A percentile compares a stretch with the other conserved stretches of the same genome.
Evolutionary conservation across 2,113 vertebrate genomes (phyloP).

Genomic region (Puntigrus tetrazona): DNA sequence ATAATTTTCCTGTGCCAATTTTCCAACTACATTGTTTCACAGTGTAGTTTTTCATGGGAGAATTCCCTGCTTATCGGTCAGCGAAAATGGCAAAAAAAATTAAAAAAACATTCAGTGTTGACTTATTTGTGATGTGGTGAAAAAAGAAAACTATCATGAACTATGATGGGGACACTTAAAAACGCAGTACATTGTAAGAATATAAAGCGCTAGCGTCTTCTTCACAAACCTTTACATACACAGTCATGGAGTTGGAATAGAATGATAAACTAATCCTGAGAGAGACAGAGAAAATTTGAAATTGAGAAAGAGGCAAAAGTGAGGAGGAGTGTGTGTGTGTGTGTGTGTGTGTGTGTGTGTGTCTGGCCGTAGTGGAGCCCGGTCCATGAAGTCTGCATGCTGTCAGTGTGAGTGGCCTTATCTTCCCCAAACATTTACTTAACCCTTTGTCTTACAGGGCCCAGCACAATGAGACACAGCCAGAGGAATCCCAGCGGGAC

Average conservation of each 20-base stretch:
- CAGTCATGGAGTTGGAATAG: slow-evolving; percentile 18
- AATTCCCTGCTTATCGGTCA: not conserved
- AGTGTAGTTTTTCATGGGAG: not conserved
- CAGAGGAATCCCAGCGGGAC: slow-evolving; percentile 67
- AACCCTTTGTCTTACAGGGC: slow-evolving; percentile 84
- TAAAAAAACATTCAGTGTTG: not conserved
- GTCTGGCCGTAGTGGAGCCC: slow-evolving; percentile 64
- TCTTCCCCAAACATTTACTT: slow-evolving; percentile 87
- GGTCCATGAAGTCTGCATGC: slow-evolving; percentile 80
- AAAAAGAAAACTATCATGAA: not conserved
- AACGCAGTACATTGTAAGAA: not conserved
- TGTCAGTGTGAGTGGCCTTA: slow-evolving; percentile 82
- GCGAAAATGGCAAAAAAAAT: not conserved
- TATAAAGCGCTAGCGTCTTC: not conserved
- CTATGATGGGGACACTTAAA: not conserved
- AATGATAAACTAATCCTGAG: not conserved
- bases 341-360: slow-evolving; percentile 40
- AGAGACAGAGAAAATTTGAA: slow-evolving; percentile 26
- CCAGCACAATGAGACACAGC: slow-evolving; percentile 74
- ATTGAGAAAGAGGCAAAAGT: slow-evolving; percentile 35
- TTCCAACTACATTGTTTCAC: too few relatives aligned
- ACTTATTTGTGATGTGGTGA: not conserved
- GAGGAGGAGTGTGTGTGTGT: slow-evolving; percentile 48
- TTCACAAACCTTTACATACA: not conserved
- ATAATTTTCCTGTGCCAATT: too few relatives aligned